These are phyloP conservation scores for Thinocorus orbignyianus DNA, from an alignment of 2,113 vertebrate species.

Conservation along the genomic window DNA sequence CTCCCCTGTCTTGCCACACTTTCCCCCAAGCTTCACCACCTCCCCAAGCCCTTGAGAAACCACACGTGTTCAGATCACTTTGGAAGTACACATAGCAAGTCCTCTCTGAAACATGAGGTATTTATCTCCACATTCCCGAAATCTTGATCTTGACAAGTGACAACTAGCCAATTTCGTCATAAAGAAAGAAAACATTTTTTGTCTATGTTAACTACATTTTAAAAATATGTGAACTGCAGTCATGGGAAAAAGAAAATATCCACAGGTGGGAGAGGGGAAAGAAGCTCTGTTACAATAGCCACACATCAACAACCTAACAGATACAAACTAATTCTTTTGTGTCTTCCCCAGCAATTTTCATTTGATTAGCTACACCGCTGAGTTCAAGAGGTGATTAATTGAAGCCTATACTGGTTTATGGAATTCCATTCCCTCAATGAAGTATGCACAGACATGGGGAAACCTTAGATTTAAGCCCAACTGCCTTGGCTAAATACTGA, in stretches of 20 bases:
- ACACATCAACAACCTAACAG: slow-evolving; percentile 17
- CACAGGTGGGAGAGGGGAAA: rapidly evolving
- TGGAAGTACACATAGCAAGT: background rate
- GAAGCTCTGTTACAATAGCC: background rate
- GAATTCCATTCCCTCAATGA: slow-evolving; percentile 11
- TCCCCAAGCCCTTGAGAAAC: background rate
- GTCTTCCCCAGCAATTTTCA: slow-evolving; percentile 53
- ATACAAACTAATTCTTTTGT: slow-evolving; percentile 62
- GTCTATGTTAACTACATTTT: slow-evolving; percentile 18
- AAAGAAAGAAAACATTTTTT: background rate
- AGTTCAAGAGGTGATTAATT: slow-evolving; percentile 72
- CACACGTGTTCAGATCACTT: rapidly evolving
- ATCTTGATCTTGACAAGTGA: background rate
- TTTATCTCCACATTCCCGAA: background rate
- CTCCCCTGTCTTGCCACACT: background rate
- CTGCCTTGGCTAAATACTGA: slow-evolving; percentile 64
- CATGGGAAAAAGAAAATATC: background rate
- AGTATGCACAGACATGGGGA: slow-evolving; percentile 7
- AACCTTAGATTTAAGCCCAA: slow-evolving; percentile 57
- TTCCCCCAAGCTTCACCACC: background rate
- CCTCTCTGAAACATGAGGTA: background rate
- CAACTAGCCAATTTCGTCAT: background rate
- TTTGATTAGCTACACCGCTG: slow-evolving; percentile 53
- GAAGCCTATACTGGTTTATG: background rate
- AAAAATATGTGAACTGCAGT: background rate